phyloP scores from a whole-genome alignment of 1,140 invertebrate genomes.

The Drosophila asahinai region DNA sequence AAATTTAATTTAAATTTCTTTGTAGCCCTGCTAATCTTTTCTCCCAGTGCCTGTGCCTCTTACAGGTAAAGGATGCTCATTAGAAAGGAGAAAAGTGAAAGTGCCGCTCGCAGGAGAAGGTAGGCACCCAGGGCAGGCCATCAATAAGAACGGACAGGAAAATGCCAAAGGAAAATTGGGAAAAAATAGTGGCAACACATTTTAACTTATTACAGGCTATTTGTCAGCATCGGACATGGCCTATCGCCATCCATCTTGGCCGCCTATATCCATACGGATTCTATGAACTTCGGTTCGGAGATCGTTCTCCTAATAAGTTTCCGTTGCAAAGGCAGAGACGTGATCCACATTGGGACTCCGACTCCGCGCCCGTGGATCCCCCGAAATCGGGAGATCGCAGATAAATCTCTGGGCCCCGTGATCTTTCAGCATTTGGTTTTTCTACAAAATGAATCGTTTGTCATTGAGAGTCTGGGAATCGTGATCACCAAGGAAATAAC shows the following conservation, averaged over 20 bases:
- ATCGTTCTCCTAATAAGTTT: conserved; percentile 39
- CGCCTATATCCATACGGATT: conserved; percentile 25
- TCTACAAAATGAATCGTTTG: conserved; percentile 54
- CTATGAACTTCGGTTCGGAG: conserved; percentile 8
- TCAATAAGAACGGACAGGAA: conserved; percentile 39
- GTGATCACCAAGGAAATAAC: background rate
- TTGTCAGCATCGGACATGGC: conserved; percentile 80
- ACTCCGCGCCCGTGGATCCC: background rate
- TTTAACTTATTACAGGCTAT: conserved; percentile 78
- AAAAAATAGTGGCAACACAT: conserved; percentile 35
- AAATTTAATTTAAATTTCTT: background rate
- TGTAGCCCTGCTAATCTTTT: background rate
- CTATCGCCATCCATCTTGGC: conserved; percentile 60
- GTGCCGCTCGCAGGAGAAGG: conserved; percentile 45
- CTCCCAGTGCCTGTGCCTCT: background rate
- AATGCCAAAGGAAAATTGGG: conserved; percentile 12
- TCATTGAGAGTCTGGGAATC: conserved; percentile 29
- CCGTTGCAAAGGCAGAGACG: conserved; percentile 18
- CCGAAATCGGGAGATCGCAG: conserved; percentile 2
- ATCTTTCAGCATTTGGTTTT: conserved; percentile 28
- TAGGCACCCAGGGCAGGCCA: conserved; percentile 6
- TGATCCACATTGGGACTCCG: conserved; percentile 24
- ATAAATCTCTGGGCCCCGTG: conserved; percentile 33
- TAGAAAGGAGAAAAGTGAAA: conserved; percentile 66
- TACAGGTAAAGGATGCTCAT: conserved; percentile 61